Percentiles rank a stretch among this genome's conserved stretches.
Conservation (phyloP, 1,140 invertebrate genomes). For the Dendroctonus valens region DNA sequence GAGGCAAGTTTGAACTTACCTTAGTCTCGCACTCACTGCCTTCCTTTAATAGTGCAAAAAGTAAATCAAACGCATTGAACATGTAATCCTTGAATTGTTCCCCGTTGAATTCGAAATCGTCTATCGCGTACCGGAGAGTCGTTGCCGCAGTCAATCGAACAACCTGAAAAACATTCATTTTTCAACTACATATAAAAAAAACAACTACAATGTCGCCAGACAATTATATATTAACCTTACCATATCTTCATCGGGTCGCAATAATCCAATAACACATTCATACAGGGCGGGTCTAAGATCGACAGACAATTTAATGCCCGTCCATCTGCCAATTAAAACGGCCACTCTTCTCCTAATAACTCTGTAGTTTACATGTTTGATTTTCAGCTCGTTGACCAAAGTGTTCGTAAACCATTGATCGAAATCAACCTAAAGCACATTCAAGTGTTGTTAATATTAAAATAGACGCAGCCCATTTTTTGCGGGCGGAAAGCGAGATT, state of each 20-base stretch:
- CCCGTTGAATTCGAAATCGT: slow-evolving; percentile 89
- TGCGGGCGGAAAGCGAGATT: neutral
- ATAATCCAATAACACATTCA: slow-evolving; percentile 69
- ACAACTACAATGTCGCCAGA: too few species aligned
- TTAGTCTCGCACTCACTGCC: slow-evolving; percentile 92
- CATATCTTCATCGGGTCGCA: slow-evolving; percentile 73
- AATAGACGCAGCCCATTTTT: neutral
- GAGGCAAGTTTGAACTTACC: slow-evolving; percentile 51
- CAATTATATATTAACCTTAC: slow-evolving; percentile 17
- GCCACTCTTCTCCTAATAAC: slow-evolving; percentile 86
- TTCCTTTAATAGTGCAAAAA: slow-evolving; percentile 84
- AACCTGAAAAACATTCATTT: slow-evolving; percentile 49
- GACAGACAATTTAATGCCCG: slow-evolving; percentile 79
- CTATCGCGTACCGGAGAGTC: slow-evolving; percentile 76
- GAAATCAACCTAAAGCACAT: slow-evolving; percentile 70
- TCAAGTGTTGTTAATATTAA: neutral
- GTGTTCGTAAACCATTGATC: slow-evolving; percentile 89
- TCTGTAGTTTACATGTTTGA: slow-evolving; percentile 80
- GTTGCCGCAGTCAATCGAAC: slow-evolving; percentile 76
- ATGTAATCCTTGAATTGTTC: slow-evolving; percentile 84
- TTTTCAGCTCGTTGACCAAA: slow-evolving; percentile 77
- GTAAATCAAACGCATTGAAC: slow-evolving; percentile 69
- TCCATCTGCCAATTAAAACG: slow-evolving; percentile 83
- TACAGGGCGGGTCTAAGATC: slow-evolving; percentile 80
- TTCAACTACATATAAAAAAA: too few species aligned